Evolutionary conservation across 2,888 invertebrate genomes (phyloP), one percentile per base, ranked within the genome.

Genomic region (Parnassius smintheus): DNA sequence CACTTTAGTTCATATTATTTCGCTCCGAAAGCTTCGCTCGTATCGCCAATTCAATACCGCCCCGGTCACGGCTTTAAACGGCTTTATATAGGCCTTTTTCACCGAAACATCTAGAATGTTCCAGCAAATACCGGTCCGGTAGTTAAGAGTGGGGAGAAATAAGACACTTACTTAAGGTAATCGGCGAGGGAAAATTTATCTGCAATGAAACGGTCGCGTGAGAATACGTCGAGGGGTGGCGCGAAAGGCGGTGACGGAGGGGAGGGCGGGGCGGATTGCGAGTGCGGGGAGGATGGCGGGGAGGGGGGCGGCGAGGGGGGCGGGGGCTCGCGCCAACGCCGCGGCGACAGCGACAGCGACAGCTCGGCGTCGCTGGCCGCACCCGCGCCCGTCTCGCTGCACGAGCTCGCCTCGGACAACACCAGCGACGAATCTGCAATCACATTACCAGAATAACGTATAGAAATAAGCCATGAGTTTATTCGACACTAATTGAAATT

Each of bases 181-280:
- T 75, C 72, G 3, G 72, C 66, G 11, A 81, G 78, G 1, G 74
- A 69, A 41, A 57, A 63, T 1, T 70, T 68, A 61, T 81, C 81
- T 10, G 80, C 70, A 54, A 85, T 85, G 71, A 85, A 85, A 59
- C 75, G 74, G 66, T 82, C 83, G 58, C 64, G 70, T 48, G 64
- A 61, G 56, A 63, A 44, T 61, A 18, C 54, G 56, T 59, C 53
- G 44, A 18, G 58, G 50, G 60, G 45, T 13, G 51, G 53, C 22
- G 61, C 25, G 58, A 35, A 11, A 45, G 57, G 41, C 46, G 62
- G 12, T 25, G 9, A 44, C 50, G 52, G 56, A 44, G 35, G 53
- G 11, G 48, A n/a, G 13, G 59, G 42, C 41, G 50, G 56, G 13
- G 59, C 9, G 52, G 48, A 9, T 45, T 44, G 54, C 50, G 55